A percentile compares a stretch with the other conserved stretches of the same genome.
phyloP scores from a whole-genome alignment of 2,797 vertebrate species.

The Neomorphus geoffroyi region DNA sequence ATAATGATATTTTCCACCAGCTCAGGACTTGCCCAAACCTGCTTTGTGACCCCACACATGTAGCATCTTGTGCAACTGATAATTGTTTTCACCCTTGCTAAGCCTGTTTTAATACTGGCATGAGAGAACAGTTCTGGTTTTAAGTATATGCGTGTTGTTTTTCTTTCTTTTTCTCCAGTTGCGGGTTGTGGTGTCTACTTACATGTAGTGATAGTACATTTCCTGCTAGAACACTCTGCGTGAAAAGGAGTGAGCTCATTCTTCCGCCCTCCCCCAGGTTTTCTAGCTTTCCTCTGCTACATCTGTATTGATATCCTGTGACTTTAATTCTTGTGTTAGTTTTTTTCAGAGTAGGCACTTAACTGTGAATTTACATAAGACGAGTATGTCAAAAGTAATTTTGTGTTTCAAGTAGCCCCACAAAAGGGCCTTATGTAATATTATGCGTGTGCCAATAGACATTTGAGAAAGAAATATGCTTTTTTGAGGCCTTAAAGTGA shows the following conservation, averaged over 20 bases:
- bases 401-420: not conserved
- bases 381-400: slow-evolving; percentile 12
- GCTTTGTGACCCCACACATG: not conserved
- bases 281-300: slow-evolving; percentile 2
- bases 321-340: not conserved
- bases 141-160: not conserved
- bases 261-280: not conserved
- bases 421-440: not conserved
- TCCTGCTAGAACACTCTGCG: not conserved
- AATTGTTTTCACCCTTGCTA: not conserved
- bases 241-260: not conserved
- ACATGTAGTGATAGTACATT: not conserved
- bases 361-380: not conserved
- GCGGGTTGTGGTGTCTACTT: not conserved
- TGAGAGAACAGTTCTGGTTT: not conserved
- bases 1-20: not conserved
- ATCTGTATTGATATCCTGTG: not conserved
- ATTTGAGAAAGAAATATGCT: slow-evolving; percentile 1
- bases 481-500: not conserved
- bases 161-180: not conserved
- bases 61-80: not conserved
- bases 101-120: not conserved
- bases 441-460: not conserved
- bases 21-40: not conserved
- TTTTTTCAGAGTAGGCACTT: not conserved